Evolutionary conservation across 1,140 invertebrate species (phyloP).

Genomic region (Hyposmocoma kahamanoa): DNA sequence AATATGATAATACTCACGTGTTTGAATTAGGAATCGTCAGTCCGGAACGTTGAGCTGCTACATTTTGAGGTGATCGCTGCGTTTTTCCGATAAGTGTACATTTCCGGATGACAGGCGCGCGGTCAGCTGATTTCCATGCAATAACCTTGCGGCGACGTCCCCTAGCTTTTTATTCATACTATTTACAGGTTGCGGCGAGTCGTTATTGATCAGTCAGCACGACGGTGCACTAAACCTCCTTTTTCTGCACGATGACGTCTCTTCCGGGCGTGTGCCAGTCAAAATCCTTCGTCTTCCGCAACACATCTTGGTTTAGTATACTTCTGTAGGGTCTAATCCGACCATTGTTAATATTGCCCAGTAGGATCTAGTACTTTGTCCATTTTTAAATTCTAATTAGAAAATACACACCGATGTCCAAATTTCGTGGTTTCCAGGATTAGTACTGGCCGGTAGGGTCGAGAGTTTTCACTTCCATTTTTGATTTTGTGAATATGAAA

Average conservation of each 20-base stretch:
- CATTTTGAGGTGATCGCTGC: constrained; percentile 11
- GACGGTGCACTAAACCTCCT: constrained; percentile 38
- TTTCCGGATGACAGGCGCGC: constrained; percentile 59
- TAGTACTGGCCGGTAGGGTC: constrained; percentile 64
- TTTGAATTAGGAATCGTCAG: constrained; percentile 4
- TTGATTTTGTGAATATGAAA: constrained; percentile 8
- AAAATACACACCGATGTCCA: not conserved
- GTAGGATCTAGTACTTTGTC: constrained; percentile 51
- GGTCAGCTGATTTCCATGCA: constrained; percentile 65
- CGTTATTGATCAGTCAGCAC: constrained; percentile 35
- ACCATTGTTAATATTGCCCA: constrained; percentile 63
- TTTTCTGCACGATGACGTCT: constrained; percentile 64
- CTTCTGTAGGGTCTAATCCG: constrained; percentile 62
- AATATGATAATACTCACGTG: constrained; percentile 3
- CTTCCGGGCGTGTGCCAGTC: constrained; percentile 56
- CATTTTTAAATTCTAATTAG: constrained; percentile 22
- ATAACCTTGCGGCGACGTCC: constrained; percentile 57
- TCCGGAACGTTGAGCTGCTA: not conserved
- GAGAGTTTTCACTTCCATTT: constrained; percentile 51
- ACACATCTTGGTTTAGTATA: constrained; percentile 66
- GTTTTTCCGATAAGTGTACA: constrained; percentile 36
- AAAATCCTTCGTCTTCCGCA: constrained; percentile 55
- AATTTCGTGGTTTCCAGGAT: constrained; percentile 17
- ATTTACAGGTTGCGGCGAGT: constrained; percentile 52
- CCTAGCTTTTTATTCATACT: constrained; percentile 51